Percentiles rank a stretch among this genome's conserved stretches.
Evolutionary conservation across 2,797 vertebrate species (phyloP).

Genomic region (Aeoliscus strigatus): DNA sequence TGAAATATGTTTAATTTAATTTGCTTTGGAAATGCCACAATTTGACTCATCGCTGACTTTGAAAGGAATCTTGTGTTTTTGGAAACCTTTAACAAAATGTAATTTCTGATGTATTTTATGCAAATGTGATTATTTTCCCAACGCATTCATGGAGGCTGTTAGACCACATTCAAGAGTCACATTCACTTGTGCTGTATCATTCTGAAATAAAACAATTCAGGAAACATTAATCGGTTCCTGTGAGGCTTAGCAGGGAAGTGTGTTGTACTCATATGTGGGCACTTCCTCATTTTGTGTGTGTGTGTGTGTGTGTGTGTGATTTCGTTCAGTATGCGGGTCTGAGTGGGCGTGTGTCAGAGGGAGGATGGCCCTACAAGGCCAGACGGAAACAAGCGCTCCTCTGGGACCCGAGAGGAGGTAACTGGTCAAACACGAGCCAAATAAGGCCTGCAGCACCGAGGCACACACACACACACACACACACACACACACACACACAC

Average conservation of each 20-base stretch:
- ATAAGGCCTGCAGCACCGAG: conserved; percentile 78
- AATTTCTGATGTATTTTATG: conserved; percentile 6
- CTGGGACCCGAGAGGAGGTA: conserved; percentile 71
- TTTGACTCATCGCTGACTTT: neutral
- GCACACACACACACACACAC: conserved; percentile 27
- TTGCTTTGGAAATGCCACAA: conserved; percentile 1
- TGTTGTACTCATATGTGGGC: too few relatives aligned
- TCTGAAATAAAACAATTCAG: too few relatives aligned
- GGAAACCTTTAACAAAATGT: too few relatives aligned
- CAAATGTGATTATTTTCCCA: conserved; percentile 2
- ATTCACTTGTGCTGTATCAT: too few relatives aligned
- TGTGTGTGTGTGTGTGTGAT: conserved; percentile 17
- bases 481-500: conserved; percentile 12
- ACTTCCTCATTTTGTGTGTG: too few relatives aligned
- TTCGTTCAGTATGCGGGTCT: conserved; percentile 20
- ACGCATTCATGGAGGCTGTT: too few relatives aligned
- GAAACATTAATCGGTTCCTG: too few relatives aligned
- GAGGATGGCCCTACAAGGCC: conserved; percentile 82
- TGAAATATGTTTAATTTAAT: conserved; percentile 7
- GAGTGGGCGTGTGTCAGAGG: conserved; percentile 41
- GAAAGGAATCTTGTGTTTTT: too few relatives aligned
- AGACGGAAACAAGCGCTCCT: conserved; percentile 74
- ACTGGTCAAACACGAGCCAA: conserved; percentile 80
- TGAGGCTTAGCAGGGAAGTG: too few relatives aligned
- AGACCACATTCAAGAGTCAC: too few relatives aligned